Percentiles rank a stretch among this genome's conserved stretches.
Conservation (phyloP, 1,140 invertebrate species). For the Hestina assimilis region DNA sequence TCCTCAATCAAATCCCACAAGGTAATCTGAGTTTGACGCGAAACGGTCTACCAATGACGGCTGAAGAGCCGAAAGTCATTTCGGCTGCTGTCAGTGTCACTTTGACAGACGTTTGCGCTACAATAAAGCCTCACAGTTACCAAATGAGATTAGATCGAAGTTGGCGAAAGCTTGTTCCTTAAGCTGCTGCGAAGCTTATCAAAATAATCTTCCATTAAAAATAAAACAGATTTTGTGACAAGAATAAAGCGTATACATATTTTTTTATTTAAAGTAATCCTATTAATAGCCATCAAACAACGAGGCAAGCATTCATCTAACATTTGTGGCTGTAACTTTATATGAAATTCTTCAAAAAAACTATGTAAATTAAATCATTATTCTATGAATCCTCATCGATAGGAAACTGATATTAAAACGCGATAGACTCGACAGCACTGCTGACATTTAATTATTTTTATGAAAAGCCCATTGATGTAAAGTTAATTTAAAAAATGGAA, state of each 20-base stretch:
- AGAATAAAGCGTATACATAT: too few relatives aligned
- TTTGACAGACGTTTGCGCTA: conserved; percentile 32
- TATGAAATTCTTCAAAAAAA: too few relatives aligned
- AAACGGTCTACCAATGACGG: conserved; percentile 79
- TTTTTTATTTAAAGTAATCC: too few relatives aligned
- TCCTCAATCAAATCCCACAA: conserved; percentile 84
- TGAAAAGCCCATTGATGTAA: too few relatives aligned
- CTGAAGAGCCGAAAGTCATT: conserved; percentile 75
- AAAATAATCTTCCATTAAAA: conserved; percentile 2
- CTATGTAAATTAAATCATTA: neutral
- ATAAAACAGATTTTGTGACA: neutral
- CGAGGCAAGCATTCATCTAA: too few relatives aligned
- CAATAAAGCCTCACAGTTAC: conserved; percentile 88
- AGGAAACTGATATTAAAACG: too few relatives aligned
- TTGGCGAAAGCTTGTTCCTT: conserved; percentile 54
- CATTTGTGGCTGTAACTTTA: too few relatives aligned
- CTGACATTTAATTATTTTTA: too few relatives aligned
- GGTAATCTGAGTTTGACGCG: conserved; percentile 78
- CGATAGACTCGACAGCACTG: too few relatives aligned
- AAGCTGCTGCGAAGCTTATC: conserved; percentile 16
- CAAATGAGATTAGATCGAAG: conserved; percentile 90
- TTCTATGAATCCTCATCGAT: too few relatives aligned
- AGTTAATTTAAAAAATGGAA: conserved; percentile 13
- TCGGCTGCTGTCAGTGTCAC: conserved; percentile 77
- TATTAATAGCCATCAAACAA: too few relatives aligned